A percentile compares a stretch with the other conserved stretches of the same genome.
Conservation (phyloP, 2,113 vertebrate species). For the Bujurquina vittata region DNA sequence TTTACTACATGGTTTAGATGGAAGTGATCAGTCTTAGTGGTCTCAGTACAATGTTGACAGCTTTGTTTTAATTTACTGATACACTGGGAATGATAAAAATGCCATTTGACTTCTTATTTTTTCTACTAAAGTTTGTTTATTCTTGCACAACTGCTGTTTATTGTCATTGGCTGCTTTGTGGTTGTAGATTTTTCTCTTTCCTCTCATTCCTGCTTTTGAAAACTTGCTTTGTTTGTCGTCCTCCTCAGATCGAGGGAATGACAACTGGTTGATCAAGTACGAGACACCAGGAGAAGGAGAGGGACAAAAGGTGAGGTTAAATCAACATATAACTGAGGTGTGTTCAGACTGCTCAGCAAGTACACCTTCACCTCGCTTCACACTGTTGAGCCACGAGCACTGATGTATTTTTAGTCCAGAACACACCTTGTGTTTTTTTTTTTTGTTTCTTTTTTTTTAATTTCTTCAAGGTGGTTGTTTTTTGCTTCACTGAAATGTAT, state of each 20-base stretch:
- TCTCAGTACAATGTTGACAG: neutral
- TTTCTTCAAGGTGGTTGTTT: too few relatives aligned
- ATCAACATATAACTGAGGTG: neutral
- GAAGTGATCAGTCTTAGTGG: neutral
- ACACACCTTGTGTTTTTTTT: neutral
- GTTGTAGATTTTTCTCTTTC: rapidly evolving
- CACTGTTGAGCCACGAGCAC: neutral
- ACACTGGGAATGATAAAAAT: neutral
- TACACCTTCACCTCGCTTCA: neutral
- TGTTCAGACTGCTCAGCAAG: neutral
- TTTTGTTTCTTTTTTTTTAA: neutral
- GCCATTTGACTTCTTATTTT: neutral
- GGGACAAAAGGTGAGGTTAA: conserved; percentile 81
- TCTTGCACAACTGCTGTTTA: neutral
- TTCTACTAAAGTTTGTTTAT: neutral
- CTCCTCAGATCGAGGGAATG: conserved; percentile 91
- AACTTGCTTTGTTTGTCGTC: neutral
- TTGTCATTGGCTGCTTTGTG: neutral
- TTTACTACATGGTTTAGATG: neutral
- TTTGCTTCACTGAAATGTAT: neutral
- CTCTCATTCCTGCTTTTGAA: neutral
- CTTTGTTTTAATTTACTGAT: neutral
- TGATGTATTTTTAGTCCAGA: neutral
- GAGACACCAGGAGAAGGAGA: conserved; percentile 83
- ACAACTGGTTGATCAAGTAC: conserved; percentile 97